Base-by-base conservation (phyloP, 2,797 vertebrate genomes). In the Sebastolobus altivelis region DNA sequence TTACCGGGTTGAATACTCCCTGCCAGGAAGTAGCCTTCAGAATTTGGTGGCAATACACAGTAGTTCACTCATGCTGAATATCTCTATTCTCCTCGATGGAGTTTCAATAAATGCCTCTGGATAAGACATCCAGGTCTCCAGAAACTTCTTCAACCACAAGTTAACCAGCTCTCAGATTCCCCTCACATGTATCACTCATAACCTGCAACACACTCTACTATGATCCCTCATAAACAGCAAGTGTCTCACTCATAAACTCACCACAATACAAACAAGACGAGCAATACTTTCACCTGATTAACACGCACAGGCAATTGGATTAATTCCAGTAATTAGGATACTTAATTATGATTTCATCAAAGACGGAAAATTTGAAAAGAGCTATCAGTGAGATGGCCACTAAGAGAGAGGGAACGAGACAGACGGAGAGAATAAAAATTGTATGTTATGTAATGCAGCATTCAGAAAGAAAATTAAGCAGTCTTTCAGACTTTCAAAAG, bases 271-370 rank as follows among this genome's bases (percentile, higher is more conserved):
- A 66, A 73, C 58, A 70, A 67, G 72, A 78, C 63, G 69, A 58
- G 37, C 27, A 22, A 18, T 46, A 8, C 66, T 65, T 31, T 58
- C 65, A 43, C 25, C 56, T 72, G 74, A 80, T 84, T 78, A 77
- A 78, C 55, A 78, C 1, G 4, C 20, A 37, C 65, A 80, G 18
- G 52, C 82, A 85, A 83, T 71, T 82, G 72, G 76, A 82, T 83
- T 88, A 83, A 85, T 87, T 80, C 59, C 80, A 16, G 33, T 75
- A 76, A 88, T 87, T 80, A 73, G 31, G 25, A 56, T 37, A n/a
- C 25, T 86, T 75, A 81, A 83, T 87, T 80, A 83, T 75, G 59
- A 87, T 75, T 76, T 79, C 65, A 77, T 81, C 37, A 80, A 79
- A 80, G 71, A 70, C 27, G n/a, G 43, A 66, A n/a, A 10, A 38